Evolutionary conservation across 2,888 invertebrate genomes (phyloP).

Genomic region (Hedya salicella): DNA sequence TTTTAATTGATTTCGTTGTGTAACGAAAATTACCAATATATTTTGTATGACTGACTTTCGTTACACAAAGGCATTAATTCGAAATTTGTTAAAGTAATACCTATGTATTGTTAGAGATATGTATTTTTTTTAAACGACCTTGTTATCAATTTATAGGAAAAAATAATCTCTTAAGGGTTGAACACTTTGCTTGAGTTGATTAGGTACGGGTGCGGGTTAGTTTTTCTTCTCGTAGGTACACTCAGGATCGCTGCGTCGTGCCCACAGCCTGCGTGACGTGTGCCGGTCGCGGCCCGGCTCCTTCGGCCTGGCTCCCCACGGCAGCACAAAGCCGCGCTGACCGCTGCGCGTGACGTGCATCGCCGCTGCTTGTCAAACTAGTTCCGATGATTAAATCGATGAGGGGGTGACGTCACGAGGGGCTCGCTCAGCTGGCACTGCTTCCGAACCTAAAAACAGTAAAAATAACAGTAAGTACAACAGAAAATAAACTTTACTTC

Average conservation of each 20-base stretch:
- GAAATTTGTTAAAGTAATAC: too few relatives aligned
- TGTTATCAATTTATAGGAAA: too few relatives aligned
- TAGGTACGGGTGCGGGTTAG: too few relatives aligned
- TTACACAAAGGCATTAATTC: too few relatives aligned
- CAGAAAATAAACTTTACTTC: not conserved
- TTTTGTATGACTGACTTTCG: too few relatives aligned
- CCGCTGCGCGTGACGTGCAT: slow-evolving; percentile 29
- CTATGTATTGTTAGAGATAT: too few relatives aligned
- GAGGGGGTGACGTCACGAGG: slow-evolving; percentile 29
- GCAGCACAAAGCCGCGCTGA: not conserved
- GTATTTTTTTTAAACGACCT: too few relatives aligned
- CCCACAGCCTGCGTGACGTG: not conserved
- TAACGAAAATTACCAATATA: too few relatives aligned
- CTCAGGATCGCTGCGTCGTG: not conserved
- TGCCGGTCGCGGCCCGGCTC: not conserved
- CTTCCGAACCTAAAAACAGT: not conserved
- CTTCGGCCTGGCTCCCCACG: not conserved
- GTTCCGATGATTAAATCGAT: slow-evolving; percentile 28
- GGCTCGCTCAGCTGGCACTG: slow-evolving; percentile 14
- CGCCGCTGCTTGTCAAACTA: slow-evolving; percentile 20
- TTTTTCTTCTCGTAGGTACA: not conserved
- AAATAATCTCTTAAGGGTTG: too few relatives aligned
- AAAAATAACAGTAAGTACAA: not conserved
- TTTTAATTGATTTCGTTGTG: too few relatives aligned
- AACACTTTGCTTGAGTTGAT: too few relatives aligned